Evolutionary conservation across 2,113 vertebrate species (phyloP), one percentile per base, ranked within the genome.

Genomic region (Mugil cephalus): DNA sequence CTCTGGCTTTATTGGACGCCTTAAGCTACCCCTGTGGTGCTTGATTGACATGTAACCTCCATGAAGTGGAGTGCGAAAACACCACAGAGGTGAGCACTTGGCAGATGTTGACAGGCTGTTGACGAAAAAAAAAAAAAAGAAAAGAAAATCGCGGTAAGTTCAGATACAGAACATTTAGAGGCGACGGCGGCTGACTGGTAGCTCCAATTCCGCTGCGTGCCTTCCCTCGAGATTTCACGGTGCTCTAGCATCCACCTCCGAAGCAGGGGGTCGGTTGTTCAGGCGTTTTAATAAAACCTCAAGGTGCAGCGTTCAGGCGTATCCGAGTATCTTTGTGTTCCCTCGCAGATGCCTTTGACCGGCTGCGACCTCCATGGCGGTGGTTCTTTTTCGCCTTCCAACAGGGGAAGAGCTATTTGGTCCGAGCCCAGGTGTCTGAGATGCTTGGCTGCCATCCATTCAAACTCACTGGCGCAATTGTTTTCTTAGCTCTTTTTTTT

Each of bases 401-500:
- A 77, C 76, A 54, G 75, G 52, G 62, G 65, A 51, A 48, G 69
- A 15, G 74, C 62, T 72, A 71, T 82, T 84, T 69, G 79, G 75
- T 84, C 69, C 34, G 19, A 66, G 66, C 63, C 85, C 85, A 84
- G 87, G 85, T 89, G 89, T 88, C 60, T 61, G 69, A 68, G 77
- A 82, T 24, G 80, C 85, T 82, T 83, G 87, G 85, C 83, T 75
- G 81, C 77, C 83, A 62, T 79, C 83, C 77, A 85, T 87, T 88
- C 72, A 88, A 63, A 80, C 60, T 76, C 84, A 77, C 63, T 62
- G 59, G 60, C 14, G 54, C 74, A 82, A 66, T 79, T 71, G 66
- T 82, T 89, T 85, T 80, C 65, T 76, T 79, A 70, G 56, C 67
- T 52, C 10, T 62, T 24, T 45, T 54, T 66, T 46, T 55, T 43